phyloP scores from a whole-genome alignment of 1,140 invertebrate genomes.

The Helicoverpa zea region DNA sequence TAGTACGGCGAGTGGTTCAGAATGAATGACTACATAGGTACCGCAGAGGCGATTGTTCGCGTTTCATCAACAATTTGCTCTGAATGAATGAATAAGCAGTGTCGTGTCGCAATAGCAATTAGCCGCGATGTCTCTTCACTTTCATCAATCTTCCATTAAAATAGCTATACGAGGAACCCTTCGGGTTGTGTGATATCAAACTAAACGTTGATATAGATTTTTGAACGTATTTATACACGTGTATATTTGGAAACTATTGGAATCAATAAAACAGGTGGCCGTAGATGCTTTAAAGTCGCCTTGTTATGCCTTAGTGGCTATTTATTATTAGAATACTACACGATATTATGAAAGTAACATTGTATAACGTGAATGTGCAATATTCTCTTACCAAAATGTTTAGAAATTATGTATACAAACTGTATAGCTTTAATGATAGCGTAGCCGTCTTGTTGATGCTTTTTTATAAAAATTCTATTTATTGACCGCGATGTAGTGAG shows the following conservation, averaged over 20 bases:
- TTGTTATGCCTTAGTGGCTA: conserved; percentile 77
- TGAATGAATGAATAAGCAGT: conserved; percentile 2
- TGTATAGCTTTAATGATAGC: conserved; percentile 84
- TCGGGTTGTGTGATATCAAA: conserved; percentile 52
- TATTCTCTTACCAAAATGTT: conserved; percentile 83
- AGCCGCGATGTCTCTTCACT: conserved; percentile 15
- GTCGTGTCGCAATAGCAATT: neutral
- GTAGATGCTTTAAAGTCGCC: conserved; percentile 68
- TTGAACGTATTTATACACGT: conserved; percentile 45
- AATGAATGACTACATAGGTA: neutral
- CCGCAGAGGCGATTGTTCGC: neutral
- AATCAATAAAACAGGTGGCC: conserved; percentile 49
- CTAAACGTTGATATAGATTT: conserved; percentile 40
- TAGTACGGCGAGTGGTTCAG: conserved; percentile 2
- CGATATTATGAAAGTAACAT: conserved; percentile 50
- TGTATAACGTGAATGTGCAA: conserved; percentile 74
- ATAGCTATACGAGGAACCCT: conserved; percentile 38
- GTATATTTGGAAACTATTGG: conserved; percentile 40
- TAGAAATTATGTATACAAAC: conserved; percentile 84
- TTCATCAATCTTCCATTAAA: conserved; percentile 47
- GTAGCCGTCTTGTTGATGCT: conserved; percentile 85
- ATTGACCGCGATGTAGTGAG: conserved; percentile 79
- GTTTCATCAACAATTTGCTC: conserved; percentile 22
- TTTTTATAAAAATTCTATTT: conserved; percentile 84
- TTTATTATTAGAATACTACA: conserved; percentile 50